These are phyloP conservation scores for Troglohyphantes excavatus DNA, from an alignment of 2,888 invertebrate genomes.

Conservation along the genomic window DNA sequence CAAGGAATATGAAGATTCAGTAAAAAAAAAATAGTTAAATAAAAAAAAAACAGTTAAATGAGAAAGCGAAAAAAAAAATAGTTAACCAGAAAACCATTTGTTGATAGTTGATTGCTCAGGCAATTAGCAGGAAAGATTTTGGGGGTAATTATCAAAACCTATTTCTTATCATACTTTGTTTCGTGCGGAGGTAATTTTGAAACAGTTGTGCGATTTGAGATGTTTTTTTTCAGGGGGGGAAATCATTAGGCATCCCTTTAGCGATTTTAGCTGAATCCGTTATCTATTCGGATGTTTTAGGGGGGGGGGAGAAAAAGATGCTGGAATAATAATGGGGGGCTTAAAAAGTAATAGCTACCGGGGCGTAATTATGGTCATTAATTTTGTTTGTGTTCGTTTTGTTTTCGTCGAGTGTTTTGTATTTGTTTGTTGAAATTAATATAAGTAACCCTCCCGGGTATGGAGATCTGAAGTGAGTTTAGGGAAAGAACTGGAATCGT, in stretches of 20 bases:
- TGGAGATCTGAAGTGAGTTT: no score
- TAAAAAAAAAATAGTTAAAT: neutral
- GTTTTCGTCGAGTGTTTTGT: no score
- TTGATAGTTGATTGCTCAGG: conserved; percentile 60
- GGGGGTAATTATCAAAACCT: conserved; percentile 27
- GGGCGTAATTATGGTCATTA: no score
- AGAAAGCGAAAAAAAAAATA: conserved; percentile 3
- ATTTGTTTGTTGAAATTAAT: no score
- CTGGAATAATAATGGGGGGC: no score
- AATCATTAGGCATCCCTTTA: neutral
- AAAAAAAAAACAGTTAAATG: neutral
- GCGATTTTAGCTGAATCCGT: neutral
- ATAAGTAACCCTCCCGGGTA: no score
- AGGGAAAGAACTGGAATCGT: no score
- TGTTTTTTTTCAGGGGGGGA: neutral
- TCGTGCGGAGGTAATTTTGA: neutral
- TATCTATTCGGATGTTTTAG: neutral
- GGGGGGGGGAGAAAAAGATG: no score
- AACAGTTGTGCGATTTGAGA: neutral
- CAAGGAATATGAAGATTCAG: neutral
- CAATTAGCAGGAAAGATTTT: conserved; percentile 56
- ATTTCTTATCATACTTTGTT: neutral
- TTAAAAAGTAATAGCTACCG: no score
- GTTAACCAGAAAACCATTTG: conserved; percentile 56
- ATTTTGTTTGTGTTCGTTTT: no score